Base-by-base conservation (phyloP, 2,888 invertebrate species). In the Malthinus seriepunctatus region DNA sequence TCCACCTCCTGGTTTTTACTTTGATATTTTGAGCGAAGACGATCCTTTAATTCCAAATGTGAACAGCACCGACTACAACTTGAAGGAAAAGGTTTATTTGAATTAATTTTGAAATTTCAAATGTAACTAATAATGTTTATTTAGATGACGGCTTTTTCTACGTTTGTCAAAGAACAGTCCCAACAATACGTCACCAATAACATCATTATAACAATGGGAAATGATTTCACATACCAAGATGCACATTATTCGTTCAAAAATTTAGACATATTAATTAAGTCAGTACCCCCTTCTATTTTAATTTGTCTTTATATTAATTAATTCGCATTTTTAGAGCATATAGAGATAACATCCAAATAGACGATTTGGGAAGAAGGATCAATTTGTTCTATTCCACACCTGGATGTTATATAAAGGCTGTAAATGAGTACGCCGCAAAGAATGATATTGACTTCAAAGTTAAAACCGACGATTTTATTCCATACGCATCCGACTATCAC, bases 221-320 rank as follows among this genome's bases (percentile, higher is more conserved):
- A 91, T 65, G 96, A 97, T 78, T 96, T 97, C 75, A 86, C 91
- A 68, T 96, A 92, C 73, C 89, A 91, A 75, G 83, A 86, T 63
- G 89, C 90, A 0, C 78, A 80, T n/a, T 83, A 85, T 79, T 93
- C 93, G 88, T 97, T 84, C 79, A 85, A 82, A 64, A 95, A 95
- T 75, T 79, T 97, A 78, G 97, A 97, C 74, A 93, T 90, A 73
- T 81, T 97, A n/a, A 95, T 97, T 67, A 82, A 86, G 87, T 91
- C 86, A 84, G 86, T 79, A 37, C 37, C 23, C 2, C 23, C 23
- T 3, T 3, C 5, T n/a, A n/a, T n/a, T 23, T 5, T 23, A 5
- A 23, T 23, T 23, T 23, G 23, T 62, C 88, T 88, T 67, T 88
- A 89, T 68, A 83, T 87, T 0, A 91, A 89, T 49, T 81, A 84